These are phyloP conservation scores for Serrognathus titanus DNA, from an alignment of 2,888 invertebrate genomes.

Conservation along the genomic window DNA sequence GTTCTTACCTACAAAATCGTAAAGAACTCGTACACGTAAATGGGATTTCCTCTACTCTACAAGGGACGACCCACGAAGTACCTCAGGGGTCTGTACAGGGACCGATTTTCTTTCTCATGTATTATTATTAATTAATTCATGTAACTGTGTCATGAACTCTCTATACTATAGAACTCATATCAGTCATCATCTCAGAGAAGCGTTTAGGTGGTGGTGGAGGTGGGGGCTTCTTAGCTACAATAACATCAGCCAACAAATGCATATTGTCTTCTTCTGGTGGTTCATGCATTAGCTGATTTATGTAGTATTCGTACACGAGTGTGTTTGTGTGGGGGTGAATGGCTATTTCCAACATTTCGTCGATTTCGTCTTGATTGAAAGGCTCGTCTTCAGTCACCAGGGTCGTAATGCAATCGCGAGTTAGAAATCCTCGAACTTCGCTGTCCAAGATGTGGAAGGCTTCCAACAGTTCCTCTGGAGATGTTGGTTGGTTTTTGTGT, in stretches of 20 bases:
- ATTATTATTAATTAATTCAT: no score
- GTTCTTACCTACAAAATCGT: no score
- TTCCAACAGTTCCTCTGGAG: slow-evolving; percentile 77
- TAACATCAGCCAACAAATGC: slow-evolving; percentile 30
- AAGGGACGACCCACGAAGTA: no score
- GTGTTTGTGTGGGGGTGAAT: slow-evolving; percentile 76
- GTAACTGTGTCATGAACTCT: no score
- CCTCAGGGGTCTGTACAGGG: no score
- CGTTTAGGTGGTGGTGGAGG: slow-evolving; percentile 24
- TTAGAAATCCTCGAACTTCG: slow-evolving; percentile 73
- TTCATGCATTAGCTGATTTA: slow-evolving; percentile 71
- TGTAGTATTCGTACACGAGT: slow-evolving; percentile 83
- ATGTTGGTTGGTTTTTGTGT: slow-evolving; percentile 80
- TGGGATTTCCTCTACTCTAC: no score
- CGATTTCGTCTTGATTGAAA: slow-evolving; percentile 85
- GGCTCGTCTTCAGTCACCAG: slow-evolving; percentile 87
- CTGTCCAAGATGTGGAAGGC: slow-evolving; percentile 82
- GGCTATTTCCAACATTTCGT: slow-evolving; percentile 87
- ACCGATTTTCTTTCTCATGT: no score
- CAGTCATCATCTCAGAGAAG: slow-evolving; percentile 24
- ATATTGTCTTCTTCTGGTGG: slow-evolving; percentile 23
- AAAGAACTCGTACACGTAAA: no score
- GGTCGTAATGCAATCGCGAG: slow-evolving; percentile 70
- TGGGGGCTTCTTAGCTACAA: slow-evolving; percentile 30
- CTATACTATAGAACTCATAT: slow-evolving; percentile 6